Evolutionary conservation across 37 sponge, comb jelly and placozoan species (phyloP).

Genomic region (Ephydatia muelleri): DNA sequence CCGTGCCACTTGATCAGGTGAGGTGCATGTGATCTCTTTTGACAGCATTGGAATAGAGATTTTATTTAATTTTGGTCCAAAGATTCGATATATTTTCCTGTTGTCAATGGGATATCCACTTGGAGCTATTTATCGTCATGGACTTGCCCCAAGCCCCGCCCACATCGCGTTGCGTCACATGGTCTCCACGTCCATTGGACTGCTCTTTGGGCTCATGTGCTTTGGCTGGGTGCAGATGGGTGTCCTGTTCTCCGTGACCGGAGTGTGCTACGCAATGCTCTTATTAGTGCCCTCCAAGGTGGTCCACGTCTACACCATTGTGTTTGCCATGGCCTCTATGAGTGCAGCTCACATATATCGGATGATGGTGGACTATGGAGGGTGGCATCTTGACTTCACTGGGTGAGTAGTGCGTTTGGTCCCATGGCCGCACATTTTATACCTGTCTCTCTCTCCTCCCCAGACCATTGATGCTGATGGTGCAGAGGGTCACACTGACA

Average conservation of each 20-base stretch:
- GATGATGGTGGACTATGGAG: conserved; percentile 72
- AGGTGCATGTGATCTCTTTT: neutral
- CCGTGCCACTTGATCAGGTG: neutral
- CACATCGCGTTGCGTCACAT: conserved; percentile 16
- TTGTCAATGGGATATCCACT: conserved; percentile 40
- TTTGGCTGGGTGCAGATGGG: conserved; percentile 47
- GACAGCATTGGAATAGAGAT: neutral
- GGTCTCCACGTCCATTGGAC: conserved; percentile 32
- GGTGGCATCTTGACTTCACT: conserved; percentile 71
- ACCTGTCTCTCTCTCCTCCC: neutral
- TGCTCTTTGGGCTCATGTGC: conserved; percentile 55
- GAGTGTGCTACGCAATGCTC: conserved; percentile 39
- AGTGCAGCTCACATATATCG: conserved; percentile 69
- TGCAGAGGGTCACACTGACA: too few species aligned
- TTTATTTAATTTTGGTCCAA: neutral
- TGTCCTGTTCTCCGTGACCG: conserved; percentile 33
- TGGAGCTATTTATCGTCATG: conserved; percentile 33
- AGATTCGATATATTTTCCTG: conserved; percentile 65
- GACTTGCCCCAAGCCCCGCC: conserved; percentile 41
- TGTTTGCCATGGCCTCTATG: conserved; percentile 57
- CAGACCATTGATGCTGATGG: too few species aligned
- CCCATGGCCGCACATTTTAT: neutral
- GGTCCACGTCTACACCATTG: conserved; percentile 39
- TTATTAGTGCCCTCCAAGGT: conserved; percentile 4
- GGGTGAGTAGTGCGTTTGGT: conserved; percentile 39